Evolutionary conservation across 1,140 invertebrate species (phyloP).

Genomic region (Musca domestica): DNA sequence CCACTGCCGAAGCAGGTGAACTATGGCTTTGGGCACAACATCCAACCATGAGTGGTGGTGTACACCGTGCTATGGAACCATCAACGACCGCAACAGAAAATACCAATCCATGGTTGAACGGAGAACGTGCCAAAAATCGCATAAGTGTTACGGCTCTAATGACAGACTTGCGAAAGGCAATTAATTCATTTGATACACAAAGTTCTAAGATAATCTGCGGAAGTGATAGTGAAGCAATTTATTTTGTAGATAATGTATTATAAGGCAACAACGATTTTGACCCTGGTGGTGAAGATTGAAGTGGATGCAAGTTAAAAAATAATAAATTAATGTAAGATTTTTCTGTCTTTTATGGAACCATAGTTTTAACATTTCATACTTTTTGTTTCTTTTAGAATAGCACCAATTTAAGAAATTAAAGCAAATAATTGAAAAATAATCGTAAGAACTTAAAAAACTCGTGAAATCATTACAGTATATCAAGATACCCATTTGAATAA

Average conservation of each 20-base stretch:
- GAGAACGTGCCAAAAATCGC: slow-evolving; percentile 65
- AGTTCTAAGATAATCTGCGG: slow-evolving; percentile 71
- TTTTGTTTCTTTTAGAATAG: too few species aligned
- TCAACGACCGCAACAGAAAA: slow-evolving; percentile 46
- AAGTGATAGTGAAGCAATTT: slow-evolving; percentile 80
- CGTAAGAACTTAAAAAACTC: too few species aligned
- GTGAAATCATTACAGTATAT: too few species aligned
- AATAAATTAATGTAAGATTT: too few species aligned
- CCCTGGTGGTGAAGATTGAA: neutral
- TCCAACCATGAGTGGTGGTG: slow-evolving; percentile 33
- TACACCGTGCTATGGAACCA: slow-evolving; percentile 27
- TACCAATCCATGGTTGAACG: slow-evolving; percentile 64
- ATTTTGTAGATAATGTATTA: slow-evolving; percentile 64
- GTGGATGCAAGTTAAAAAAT: too few species aligned
- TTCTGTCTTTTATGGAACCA: too few species aligned
- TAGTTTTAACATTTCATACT: neutral
- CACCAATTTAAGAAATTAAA: too few species aligned
- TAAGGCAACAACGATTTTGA: slow-evolving; percentile 5
- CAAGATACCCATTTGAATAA: too few species aligned
- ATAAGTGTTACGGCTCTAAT: slow-evolving; percentile 73
- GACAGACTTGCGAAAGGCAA: slow-evolving; percentile 66
- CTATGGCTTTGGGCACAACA: slow-evolving; percentile 81
- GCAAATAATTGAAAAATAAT: too few species aligned
- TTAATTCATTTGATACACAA: slow-evolving; percentile 78
- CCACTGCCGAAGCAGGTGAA: slow-evolving; percentile 75